Evolutionary conservation across 2,888 invertebrate species (phyloP).

Genomic region (Elegia similella): DNA sequence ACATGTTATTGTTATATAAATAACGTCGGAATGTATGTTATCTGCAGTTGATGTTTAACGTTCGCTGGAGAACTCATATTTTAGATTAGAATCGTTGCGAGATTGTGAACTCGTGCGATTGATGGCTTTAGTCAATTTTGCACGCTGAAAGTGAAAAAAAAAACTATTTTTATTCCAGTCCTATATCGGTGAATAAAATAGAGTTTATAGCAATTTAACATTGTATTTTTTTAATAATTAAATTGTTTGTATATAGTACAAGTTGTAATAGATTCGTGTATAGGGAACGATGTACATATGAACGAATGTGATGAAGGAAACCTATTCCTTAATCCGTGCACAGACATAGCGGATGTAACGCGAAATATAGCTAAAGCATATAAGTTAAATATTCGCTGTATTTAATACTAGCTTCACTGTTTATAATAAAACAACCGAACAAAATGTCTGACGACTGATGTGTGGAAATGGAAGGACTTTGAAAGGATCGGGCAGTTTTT

Average conservation of each 20-base stretch:
- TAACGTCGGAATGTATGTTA: slow-evolving; percentile 51
- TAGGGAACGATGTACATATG: slow-evolving; percentile 69
- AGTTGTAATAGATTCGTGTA: slow-evolving; percentile 73
- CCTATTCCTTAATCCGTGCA: slow-evolving; percentile 48
- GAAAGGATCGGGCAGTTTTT: slow-evolving; percentile 41
- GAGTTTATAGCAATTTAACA: slow-evolving; percentile 75
- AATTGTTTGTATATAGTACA: slow-evolving; percentile 82
- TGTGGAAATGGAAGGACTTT: slow-evolving; percentile 31
- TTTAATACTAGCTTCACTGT: slow-evolving; percentile 68
- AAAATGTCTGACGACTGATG: slow-evolving; percentile 58
- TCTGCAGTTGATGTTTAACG: slow-evolving; percentile 48
- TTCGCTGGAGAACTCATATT: slow-evolving; percentile 38
- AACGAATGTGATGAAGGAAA: slow-evolving; percentile 58
- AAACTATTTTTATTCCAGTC: slow-evolving; percentile 75
- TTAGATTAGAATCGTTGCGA: slow-evolving; percentile 57
- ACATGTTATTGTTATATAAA: slow-evolving; percentile 45
- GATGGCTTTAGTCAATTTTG: slow-evolving; percentile 76
- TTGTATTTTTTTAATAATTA: slow-evolving; percentile 74
- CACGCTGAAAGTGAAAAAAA: slow-evolving; percentile 66
- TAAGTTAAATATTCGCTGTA: slow-evolving; percentile 73
- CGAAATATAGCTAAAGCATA: slow-evolving; percentile 52
- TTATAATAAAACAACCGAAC: slow-evolving; percentile 63
- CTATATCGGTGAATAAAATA: slow-evolving; percentile 61
- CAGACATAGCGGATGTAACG: slow-evolving; percentile 40
- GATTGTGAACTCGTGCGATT: slow-evolving; percentile 52